Base-by-base conservation (phyloP, 2,888 invertebrate species). In the Cantharis rufa region DNA sequence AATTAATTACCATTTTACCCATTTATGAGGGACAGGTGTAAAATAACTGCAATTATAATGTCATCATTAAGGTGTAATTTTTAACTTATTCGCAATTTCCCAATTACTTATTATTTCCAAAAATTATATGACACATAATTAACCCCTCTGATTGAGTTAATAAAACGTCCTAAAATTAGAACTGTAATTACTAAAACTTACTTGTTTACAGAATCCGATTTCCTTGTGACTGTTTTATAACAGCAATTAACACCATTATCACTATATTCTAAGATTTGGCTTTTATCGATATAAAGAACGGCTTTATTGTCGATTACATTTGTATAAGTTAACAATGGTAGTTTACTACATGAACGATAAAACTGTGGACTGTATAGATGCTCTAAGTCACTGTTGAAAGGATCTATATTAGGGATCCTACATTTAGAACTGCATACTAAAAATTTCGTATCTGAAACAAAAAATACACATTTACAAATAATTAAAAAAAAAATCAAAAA, bases 401-500 rank as follows among this genome's bases (percentile, higher is more conserved):
- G 90, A 84, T 92, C 90, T 76, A 92, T 82, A 78, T 92, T 90
- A 15, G 91, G 89, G 84, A 93, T 93, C 83, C 90, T 90, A 83
- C 93, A 94, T 83, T 89, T 90, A 62, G 91, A 88, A 83, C 90
- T 93, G 88, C 90, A 90, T 3, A 92, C 90, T 75, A 91, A 84
- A 82, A 89, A 91, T 4, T 89, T 88, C 62, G 87, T 62, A 62
- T 82, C 83, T 82, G 74, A 73, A 82, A 48, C 48, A 48, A 48
- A 48, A 48, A 48, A 9, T 48, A 1, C 2, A 48, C n/a, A 10
- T n/a, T n/a, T 32, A 32, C 21, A 21, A 21, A 5, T 5, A 21
- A 18, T 18, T 18, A n/a, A n/a, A n/a, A n/a, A n/a, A n/a, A 18
- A 18, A 2, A 18, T 18, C 18, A 18, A 18, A 18, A 2, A 18